A percentile compares a stretch with the other conserved stretches of the same genome.
phyloP scores from a whole-genome alignment of 2,113 vertebrate species.

The Abramis brama region DNA sequence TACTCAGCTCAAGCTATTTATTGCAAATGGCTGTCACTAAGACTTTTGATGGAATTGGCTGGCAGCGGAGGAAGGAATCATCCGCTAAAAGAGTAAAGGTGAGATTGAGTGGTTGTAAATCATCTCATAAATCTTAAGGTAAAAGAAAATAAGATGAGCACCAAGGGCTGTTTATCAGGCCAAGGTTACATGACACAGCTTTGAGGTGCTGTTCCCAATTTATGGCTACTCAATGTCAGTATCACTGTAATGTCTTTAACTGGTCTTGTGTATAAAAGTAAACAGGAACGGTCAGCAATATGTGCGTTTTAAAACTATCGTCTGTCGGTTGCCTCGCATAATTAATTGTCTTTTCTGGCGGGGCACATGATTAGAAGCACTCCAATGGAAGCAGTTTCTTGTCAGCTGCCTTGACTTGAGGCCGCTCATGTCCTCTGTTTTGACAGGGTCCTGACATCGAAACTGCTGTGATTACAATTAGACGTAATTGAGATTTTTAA shows the following conservation, averaged over 20 bases:
- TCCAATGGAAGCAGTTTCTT: neutral
- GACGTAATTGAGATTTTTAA: slow-evolving; percentile 59
- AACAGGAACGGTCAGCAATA: slow-evolving; percentile 17
- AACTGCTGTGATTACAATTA: slow-evolving; percentile 60
- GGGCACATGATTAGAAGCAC: slow-evolving; percentile 14
- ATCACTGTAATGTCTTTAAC: slow-evolving; percentile 41
- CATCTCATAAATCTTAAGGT: slow-evolving; percentile 66
- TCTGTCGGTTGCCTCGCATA: neutral
- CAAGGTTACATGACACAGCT: slow-evolving; percentile 61
- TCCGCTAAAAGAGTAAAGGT: slow-evolving; percentile 49
- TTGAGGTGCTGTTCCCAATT: slow-evolving; percentile 61
- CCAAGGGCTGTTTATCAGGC: slow-evolving; percentile 35
- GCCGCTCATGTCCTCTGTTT: slow-evolving; percentile 11
- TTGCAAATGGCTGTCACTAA: slow-evolving; percentile 31
- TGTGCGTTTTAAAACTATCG: neutral
- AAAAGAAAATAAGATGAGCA: slow-evolving; percentile 46
- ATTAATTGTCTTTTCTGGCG: neutral
- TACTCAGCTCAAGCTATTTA: slow-evolving; percentile 35
- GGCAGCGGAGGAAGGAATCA: slow-evolving; percentile 39
- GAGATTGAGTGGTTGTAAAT: slow-evolving; percentile 58
- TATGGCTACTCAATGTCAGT: slow-evolving; percentile 60
- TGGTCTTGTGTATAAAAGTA: slow-evolving; percentile 38
- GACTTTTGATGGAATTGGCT: slow-evolving; percentile 39
- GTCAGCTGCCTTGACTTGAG: slow-evolving; percentile 8
- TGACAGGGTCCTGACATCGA: slow-evolving; percentile 44